Conservation (phyloP, 2,888 invertebrate genomes). For the Cetonia aurata region DNA sequence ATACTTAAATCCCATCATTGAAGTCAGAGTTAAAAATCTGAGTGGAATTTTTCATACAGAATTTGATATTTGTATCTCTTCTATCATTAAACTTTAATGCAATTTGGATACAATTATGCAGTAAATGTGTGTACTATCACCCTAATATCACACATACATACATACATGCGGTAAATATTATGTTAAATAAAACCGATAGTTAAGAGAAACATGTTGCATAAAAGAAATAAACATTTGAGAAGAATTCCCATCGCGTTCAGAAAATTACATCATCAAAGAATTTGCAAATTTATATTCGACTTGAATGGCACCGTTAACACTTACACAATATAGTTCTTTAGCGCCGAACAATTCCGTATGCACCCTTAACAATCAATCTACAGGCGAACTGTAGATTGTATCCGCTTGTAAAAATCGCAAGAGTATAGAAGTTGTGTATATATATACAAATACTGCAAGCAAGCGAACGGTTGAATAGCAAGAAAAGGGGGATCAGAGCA, state of each 20-base stretch:
- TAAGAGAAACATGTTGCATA: too few relatives aligned
- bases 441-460: constrained; percentile 18
- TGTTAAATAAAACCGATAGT: too few relatives aligned
- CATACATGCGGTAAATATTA: too few relatives aligned
- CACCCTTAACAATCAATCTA: constrained; percentile 24
- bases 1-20: too few relatives aligned
- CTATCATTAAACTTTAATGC: too few relatives aligned
- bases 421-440: constrained; percentile 24
- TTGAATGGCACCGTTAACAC: constrained; percentile 6
- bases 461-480: constrained; percentile 19
- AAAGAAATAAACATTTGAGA: not conserved
- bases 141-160: too few relatives aligned
- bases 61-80: too few relatives aligned
- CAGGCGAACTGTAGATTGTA: constrained; percentile 21
- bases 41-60: too few relatives aligned
- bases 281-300: constrained; percentile 12
- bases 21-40: too few relatives aligned
- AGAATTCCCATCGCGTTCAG: not conserved
- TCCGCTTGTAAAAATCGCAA: constrained; percentile 8
- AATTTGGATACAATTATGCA: too few relatives aligned
- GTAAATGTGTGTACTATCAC: too few relatives aligned
- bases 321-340: constrained; percentile 11
- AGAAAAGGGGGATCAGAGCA: constrained; percentile 34
- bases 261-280: constrained; percentile 24
- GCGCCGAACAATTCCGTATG: constrained; percentile 22